Percentiles rank a stretch among this genome's conserved stretches.
phyloP scores from a whole-genome alignment of 2,113 vertebrate species.

The Anas platyrhynchos region DNA sequence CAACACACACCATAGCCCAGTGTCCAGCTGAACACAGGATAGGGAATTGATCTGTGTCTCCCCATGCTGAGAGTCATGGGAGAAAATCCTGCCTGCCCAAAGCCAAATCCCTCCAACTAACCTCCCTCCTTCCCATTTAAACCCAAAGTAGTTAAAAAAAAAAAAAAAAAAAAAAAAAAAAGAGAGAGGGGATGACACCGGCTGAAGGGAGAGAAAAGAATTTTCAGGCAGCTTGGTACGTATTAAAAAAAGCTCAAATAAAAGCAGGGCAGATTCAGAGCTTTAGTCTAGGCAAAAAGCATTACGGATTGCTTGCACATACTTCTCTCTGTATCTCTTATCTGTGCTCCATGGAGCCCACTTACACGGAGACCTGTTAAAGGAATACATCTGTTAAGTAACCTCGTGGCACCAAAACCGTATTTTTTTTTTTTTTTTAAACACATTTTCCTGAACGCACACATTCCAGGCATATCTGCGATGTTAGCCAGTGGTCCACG shows the following conservation, averaged over 20 bases:
- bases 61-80: conserved; percentile 79
- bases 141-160: conserved; percentile 15
- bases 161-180: too few species aligned
- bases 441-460: neutral
- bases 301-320: conserved; percentile 24
- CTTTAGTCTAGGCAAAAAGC: conserved; percentile 23
- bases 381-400: conserved; percentile 56
- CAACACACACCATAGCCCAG: conserved; percentile 76
- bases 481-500: neutral
- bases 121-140: conserved; percentile 54
- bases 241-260: neutral
- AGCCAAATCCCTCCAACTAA: conserved; percentile 75
- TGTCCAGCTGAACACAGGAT: conserved; percentile 84
- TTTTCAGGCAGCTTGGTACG: neutral
- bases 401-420: conserved; percentile 13
- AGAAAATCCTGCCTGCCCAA: conserved; percentile 72
- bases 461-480: conserved; percentile 14
- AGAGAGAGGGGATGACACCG: too few species aligned
- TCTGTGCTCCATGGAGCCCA: conserved; percentile 71
- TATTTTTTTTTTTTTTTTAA: neutral
- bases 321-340: conserved; percentile 76
- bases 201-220: neutral
- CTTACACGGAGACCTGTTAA: conserved; percentile 73
- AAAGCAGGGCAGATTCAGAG: conserved; percentile 46
- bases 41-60: conserved; percentile 79